Evolutionary conservation across 1,140 invertebrate species (phyloP).

Genomic region (Hypsibius dujardini): DNA sequence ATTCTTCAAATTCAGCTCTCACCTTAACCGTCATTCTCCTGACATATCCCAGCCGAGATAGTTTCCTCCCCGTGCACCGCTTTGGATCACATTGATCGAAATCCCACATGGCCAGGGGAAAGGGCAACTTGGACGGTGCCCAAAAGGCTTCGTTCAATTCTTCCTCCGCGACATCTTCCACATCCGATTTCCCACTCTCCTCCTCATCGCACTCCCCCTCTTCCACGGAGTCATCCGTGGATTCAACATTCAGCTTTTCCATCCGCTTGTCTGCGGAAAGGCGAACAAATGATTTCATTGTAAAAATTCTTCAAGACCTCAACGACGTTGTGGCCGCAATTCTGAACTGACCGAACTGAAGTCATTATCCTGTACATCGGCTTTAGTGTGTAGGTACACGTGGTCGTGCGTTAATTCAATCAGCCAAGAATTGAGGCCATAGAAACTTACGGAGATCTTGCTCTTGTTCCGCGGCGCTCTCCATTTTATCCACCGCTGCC

Average conservation of each 20-base stretch:
- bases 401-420: not conserved
- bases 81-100: constrained; percentile 88
- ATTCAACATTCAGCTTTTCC: not conserved
- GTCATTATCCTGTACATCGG: not conserved
- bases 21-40: constrained; percentile 54
- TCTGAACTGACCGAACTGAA: no score
- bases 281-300: not conserved
- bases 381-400: no score
- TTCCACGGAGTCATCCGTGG: not conserved
- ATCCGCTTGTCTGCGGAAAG: not conserved
- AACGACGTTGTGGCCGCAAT: no score
- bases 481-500: not conserved
- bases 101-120: constrained; percentile 90
- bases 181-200: not conserved
- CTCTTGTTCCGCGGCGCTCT: not conserved
- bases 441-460: not conserved
- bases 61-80: constrained; percentile 80
- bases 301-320: no score
- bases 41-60: constrained; percentile 58
- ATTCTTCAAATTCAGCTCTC: not conserved
- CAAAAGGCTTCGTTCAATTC: not conserved
- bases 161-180: not conserved
- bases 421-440: not conserved
- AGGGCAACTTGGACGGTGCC: constrained; percentile 34
- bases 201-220: not conserved